A percentile compares a stretch with the other conserved stretches of the same genome.
phyloP scores from a whole-genome alignment of 1,140 invertebrate genomes.

The Oryctes rhinoceros region DNA sequence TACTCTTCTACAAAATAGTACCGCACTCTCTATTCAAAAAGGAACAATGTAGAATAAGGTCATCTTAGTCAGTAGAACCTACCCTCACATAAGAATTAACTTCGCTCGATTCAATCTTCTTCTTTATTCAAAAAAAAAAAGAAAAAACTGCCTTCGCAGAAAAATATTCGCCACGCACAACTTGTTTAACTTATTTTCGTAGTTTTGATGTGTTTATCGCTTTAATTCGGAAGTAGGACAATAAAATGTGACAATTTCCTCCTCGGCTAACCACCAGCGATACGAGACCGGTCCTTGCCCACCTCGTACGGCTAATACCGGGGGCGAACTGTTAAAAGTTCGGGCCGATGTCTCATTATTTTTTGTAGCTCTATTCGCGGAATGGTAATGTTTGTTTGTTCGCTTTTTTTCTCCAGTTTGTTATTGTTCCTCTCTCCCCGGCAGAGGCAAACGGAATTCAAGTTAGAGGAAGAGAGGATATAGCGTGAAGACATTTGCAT shows the following conservation, averaged over 20 bases:
- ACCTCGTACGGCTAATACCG: conserved; percentile 48
- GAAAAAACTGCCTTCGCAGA: not conserved
- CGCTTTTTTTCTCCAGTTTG: conserved; percentile 37
- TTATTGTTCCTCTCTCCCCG: too few species aligned
- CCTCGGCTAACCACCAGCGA: conserved; percentile 39
- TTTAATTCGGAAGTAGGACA: conserved; percentile 50
- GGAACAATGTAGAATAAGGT: too few species aligned
- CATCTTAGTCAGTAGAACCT: too few species aligned
- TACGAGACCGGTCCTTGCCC: not conserved
- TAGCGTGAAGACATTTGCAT: conserved; percentile 51
- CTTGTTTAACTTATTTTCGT: conserved; percentile 7
- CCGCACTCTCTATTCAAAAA: too few species aligned
- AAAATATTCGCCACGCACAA: not conserved
- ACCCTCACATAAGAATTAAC: too few species aligned
- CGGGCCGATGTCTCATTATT: conserved; percentile 53
- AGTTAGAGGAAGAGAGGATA: conserved; percentile 39
- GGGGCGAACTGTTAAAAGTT: conserved; percentile 52
- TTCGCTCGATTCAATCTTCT: too few species aligned
- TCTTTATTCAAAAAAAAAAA: not conserved
- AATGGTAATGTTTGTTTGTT: conserved; percentile 54
- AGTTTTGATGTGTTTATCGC: conserved; percentile 19
- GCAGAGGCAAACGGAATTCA: not conserved
- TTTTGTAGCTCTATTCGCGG: conserved; percentile 52
- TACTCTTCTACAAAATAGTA: too few species aligned
- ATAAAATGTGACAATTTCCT: conserved; percentile 50